These are phyloP conservation scores for Nycticorax nycticorax DNA, from an alignment of 2,113 vertebrate genomes.

Conservation along the genomic window DNA sequence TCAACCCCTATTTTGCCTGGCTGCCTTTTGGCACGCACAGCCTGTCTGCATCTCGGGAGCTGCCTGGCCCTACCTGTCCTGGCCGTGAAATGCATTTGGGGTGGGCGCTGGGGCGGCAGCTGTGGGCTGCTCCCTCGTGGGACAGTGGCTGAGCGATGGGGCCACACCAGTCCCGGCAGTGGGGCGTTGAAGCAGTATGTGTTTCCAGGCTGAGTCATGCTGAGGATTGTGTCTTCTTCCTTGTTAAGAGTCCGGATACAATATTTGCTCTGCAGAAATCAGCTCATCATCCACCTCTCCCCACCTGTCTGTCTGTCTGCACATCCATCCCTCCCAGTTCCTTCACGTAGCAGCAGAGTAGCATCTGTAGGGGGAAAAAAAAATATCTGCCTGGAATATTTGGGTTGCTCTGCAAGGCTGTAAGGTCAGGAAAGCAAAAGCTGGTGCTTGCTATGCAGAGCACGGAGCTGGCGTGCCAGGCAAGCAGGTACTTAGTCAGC, in stretches of 20 bases:
- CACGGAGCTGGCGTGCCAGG: background rate
- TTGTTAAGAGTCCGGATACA: background rate
- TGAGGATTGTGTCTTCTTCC: background rate
- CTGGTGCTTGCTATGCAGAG: background rate
- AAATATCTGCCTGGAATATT: background rate
- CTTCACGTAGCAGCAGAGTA: accelerated
- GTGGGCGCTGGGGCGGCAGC: background rate
- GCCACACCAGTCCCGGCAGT: accelerated
- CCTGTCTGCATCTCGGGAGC: background rate
- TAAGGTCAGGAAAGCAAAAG: background rate
- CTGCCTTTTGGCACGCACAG: background rate
- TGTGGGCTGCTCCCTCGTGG: background rate
- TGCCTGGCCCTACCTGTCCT: background rate
- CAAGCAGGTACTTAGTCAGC: background rate
- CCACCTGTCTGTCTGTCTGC: background rate
- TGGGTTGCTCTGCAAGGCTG: background rate
- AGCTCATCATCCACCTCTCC: background rate
- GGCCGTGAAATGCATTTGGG: background rate
- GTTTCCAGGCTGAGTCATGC: constrained; percentile 37
- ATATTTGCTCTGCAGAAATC: background rate
- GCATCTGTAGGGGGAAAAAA: background rate
- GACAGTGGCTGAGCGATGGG: background rate
- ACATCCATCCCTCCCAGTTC: background rate
- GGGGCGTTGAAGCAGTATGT: background rate
- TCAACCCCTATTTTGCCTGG: background rate